phyloP scores from a whole-genome alignment of 1,140 invertebrate genomes.

The Conopomorpha cramerella region DNA sequence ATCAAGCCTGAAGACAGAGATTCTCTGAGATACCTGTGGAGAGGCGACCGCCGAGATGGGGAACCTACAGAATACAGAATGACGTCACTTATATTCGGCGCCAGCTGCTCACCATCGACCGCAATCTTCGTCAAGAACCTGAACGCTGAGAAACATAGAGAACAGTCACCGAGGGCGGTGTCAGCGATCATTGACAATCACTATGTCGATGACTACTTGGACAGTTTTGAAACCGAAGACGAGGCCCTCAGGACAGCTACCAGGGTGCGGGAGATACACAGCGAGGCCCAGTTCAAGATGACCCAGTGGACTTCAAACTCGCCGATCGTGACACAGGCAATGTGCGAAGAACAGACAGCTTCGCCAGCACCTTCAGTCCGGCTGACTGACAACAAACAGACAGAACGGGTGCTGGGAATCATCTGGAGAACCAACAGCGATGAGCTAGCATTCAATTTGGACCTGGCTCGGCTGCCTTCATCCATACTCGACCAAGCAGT shows the following conservation, averaged over 20 bases:
- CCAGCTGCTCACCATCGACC: conserved; percentile 6
- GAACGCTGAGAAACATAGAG: conserved; percentile 8
- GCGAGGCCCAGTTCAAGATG: conserved; percentile 10
- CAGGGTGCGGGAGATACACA: conserved; percentile 13
- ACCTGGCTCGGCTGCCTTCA: not conserved
- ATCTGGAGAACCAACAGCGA: conserved; percentile 3
- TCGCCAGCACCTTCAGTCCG: too few species aligned
- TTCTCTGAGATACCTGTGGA: conserved; percentile 14
- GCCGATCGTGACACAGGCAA: not conserved
- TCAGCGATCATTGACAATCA: conserved; percentile 13
- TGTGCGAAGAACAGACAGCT: not conserved
- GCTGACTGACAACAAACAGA: too few species aligned
- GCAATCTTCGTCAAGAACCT: conserved; percentile 6
- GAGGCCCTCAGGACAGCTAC: conserved; percentile 13
- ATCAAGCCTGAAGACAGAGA: conserved; percentile 10
- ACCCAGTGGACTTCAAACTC: conserved; percentile 10
- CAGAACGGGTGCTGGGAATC: conserved; percentile 3
- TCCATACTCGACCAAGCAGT: not conserved
- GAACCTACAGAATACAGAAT: conserved; percentile 7
- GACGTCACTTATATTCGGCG: conserved; percentile 20
- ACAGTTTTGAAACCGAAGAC: conserved; percentile 9
- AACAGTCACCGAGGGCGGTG: conserved; percentile 8
- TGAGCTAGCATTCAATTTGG: conserved; percentile 1
- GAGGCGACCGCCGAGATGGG: conserved; percentile 2
- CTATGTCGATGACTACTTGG: conserved; percentile 31